A percentile compares a stretch with the other conserved stretches of the same genome.
phyloP scores from a whole-genome alignment of 2,797 vertebrate species.

The Fistularia commersonii region DNA sequence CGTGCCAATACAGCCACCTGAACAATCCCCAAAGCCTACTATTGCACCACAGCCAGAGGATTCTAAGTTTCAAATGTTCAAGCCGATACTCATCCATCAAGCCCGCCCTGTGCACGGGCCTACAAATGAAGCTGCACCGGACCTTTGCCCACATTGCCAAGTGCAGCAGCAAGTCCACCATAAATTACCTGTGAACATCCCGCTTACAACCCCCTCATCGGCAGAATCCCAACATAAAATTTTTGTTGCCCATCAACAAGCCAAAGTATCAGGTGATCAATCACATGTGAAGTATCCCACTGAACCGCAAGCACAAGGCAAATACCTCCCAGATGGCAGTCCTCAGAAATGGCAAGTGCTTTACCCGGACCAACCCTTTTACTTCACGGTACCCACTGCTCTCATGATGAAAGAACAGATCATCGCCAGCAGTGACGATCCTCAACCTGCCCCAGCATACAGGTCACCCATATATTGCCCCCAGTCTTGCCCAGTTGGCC shows the following conservation, averaged over 20 bases:
- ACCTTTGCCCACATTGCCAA: background rate
- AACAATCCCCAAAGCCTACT: too few relatives aligned
- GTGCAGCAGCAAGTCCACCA: background rate
- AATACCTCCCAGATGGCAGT: background rate
- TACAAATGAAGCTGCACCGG: too few relatives aligned
- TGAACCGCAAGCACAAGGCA: background rate
- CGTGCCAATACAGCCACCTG: too few relatives aligned
- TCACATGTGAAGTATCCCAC: background rate
- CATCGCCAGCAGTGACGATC: background rate
- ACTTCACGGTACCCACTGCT: conserved; percentile 1
- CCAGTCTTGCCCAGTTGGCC: conserved; percentile 35
- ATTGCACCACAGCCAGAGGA: too few relatives aligned
- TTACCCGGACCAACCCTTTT: conserved; percentile 5
- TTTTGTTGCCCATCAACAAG: background rate
- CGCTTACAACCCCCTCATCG: background rate
- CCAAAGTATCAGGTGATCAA: background rate
- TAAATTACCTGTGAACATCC: too few relatives aligned
- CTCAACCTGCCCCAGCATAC: background rate
- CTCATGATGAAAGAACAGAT: conserved; percentile 2
- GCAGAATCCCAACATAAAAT: background rate
- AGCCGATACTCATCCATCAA: too few relatives aligned
- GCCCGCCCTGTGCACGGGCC: too few relatives aligned
- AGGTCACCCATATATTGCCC: conserved; percentile 30
- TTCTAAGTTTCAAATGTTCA: too few relatives aligned
- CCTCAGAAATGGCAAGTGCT: background rate